A percentile compares a stretch with the other conserved stretches of the same genome.
Conservation (phyloP, 2,888 invertebrate genomes). For the Caenorhabditis macrosperma region DNA sequence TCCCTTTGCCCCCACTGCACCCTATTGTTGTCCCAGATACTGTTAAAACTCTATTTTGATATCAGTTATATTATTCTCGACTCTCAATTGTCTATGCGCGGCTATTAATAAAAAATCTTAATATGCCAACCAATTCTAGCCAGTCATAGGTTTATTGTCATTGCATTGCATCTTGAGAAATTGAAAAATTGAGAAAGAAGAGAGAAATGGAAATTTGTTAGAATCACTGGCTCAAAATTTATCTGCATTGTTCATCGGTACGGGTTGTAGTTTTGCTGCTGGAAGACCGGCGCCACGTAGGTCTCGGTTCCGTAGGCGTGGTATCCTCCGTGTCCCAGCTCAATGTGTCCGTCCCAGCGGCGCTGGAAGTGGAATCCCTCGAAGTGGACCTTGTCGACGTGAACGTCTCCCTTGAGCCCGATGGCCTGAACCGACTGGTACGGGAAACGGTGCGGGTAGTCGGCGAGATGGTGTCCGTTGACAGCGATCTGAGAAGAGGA, state of each 20-base stretch:
- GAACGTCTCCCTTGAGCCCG: constrained; percentile 70
- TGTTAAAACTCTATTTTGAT: constrained; percentile 7
- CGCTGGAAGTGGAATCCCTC: constrained; percentile 71
- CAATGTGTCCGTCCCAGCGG: constrained; percentile 62
- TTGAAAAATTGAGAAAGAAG: background rate
- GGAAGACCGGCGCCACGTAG: constrained; percentile 65
- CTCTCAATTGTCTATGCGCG: constrained; percentile 4
- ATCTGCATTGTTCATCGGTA: constrained; percentile 41
- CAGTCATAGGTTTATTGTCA: background rate
- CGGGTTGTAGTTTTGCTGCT: constrained; percentile 50
- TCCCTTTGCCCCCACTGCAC: no score
- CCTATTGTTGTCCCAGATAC: background rate
- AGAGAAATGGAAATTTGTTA: background rate
- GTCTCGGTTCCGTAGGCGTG: constrained; percentile 64
- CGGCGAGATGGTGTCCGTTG: constrained; percentile 70
- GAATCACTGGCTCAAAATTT: background rate
- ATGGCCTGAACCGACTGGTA: constrained; percentile 70
- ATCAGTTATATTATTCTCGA: constrained; percentile 37
- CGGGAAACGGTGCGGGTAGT: constrained; percentile 72
- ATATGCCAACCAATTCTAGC: constrained; percentile 17
- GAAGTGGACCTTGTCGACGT: constrained; percentile 70
- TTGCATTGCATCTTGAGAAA: background rate
- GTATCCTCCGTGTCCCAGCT: constrained; percentile 70
- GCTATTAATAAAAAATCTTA: constrained; percentile 33
- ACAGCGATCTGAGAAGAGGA: constrained; percentile 66